Evolutionary conservation across 2,113 vertebrate genomes (phyloP).

Genomic region (Rynchops niger): DNA sequence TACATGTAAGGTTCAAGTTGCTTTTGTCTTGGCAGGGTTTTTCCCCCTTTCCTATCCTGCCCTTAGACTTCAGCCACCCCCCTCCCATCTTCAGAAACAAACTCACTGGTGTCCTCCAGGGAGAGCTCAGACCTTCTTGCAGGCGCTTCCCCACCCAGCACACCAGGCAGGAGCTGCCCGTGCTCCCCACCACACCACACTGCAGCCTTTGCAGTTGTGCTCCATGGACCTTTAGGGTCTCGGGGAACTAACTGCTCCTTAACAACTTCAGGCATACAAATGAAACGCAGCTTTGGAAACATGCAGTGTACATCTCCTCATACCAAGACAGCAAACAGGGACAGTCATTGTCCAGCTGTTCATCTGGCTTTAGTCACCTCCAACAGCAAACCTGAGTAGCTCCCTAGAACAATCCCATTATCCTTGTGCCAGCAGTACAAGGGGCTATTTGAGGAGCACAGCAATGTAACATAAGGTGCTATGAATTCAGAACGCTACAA

Average conservation of each 20-base stretch:
- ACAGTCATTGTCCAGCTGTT: rapidly evolving
- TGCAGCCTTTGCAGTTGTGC: not conserved
- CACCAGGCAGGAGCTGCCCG: rapidly evolving
- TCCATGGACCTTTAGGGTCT: not conserved
- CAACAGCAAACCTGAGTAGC: not conserved
- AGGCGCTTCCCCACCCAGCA: rapidly evolving
- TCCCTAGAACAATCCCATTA: not conserved
- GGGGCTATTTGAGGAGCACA: not conserved
- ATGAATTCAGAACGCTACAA: not conserved
- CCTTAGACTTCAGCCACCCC: not conserved
- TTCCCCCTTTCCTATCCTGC: not conserved
- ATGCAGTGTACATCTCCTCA: rapidly evolving
- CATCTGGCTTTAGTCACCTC: not conserved
- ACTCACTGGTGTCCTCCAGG: not conserved
- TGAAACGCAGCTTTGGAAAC: not conserved
- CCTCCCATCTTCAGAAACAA: not conserved
- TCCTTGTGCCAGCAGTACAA: not conserved
- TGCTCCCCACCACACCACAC: rapidly evolving
- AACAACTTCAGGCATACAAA: rapidly evolving
- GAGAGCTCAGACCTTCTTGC: not conserved
- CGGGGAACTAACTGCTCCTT: not conserved
- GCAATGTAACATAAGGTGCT: not conserved
- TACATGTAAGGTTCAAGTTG: not conserved
- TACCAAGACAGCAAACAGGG: rapidly evolving
- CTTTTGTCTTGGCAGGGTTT: not conserved